Evolutionary conservation across 1,140 invertebrate genomes (phyloP).

Genomic region (Drosophila ambigua): DNA sequence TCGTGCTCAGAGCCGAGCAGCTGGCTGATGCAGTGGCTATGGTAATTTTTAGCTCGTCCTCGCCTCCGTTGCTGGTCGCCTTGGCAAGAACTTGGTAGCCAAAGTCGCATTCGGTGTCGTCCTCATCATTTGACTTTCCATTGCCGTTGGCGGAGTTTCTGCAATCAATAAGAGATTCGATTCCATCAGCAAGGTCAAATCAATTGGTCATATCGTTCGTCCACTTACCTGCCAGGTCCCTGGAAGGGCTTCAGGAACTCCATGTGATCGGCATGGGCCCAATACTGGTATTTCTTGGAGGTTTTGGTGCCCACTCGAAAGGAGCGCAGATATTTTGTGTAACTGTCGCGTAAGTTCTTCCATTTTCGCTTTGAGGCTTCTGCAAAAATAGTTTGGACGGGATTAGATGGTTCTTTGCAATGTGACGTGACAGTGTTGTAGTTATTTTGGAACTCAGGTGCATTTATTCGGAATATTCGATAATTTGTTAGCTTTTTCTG

Average conservation of each 20-base stretch:
- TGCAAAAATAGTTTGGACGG: constrained; percentile 30
- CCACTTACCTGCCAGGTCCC: constrained; percentile 73
- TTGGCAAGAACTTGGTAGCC: constrained; percentile 79
- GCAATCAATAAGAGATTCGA: neutral
- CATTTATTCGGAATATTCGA: neutral
- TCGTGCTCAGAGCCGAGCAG: constrained; percentile 44
- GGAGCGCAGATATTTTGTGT: constrained; percentile 81
- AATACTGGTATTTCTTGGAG: constrained; percentile 82
- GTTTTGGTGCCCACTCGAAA: constrained; percentile 83
- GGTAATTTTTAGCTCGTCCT: constrained; percentile 73
- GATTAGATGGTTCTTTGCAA: too few relatives aligned
- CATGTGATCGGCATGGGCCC: constrained; percentile 83
- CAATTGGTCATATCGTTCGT: neutral
- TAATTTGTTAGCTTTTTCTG: neutral
- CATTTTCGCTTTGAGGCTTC: constrained; percentile 83
- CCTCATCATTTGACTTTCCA: constrained; percentile 75
- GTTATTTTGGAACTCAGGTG: too few relatives aligned
- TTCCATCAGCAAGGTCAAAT: neutral
- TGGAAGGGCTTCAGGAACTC: constrained; percentile 81
- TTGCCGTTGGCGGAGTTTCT: constrained; percentile 70
- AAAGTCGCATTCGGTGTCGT: constrained; percentile 79
- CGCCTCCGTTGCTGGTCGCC: constrained; percentile 61
- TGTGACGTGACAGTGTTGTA: too few relatives aligned
- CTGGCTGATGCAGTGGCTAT: constrained; percentile 52
- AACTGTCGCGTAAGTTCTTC: constrained; percentile 83